Evolutionary conservation across 1,140 invertebrate genomes (phyloP), one percentile per base, ranked within the genome.

Genomic region (Drosophila nigrodunni): DNA sequence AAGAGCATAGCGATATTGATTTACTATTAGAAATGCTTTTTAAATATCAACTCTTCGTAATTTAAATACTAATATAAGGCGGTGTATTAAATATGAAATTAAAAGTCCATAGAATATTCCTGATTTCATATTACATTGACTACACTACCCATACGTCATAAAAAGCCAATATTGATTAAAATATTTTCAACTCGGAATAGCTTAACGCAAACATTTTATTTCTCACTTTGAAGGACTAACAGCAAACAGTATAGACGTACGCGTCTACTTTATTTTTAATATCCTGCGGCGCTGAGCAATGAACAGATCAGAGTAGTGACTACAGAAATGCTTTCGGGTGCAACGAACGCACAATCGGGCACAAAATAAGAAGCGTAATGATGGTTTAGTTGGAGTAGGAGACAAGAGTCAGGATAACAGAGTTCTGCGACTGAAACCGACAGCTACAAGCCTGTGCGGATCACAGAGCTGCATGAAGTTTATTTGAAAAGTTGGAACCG

Each of bases 281-380:
- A 87, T 87, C 72, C 78, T 79, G 79, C 67, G 66, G 70, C 57
- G 64, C 58, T 66, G 72, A 81, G 75, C 74, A 80, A 80, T 75
- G 52, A 35, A 52, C 57, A 50, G 67, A 59, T 69, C 68, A 47
- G 60, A 73, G 62, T 25, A 52, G 41, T 52, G 49, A 72, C 41
- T 73, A 64, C 58, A 62, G 65, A 49, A 64, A 66, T 59, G 55
- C 50, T 72, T 39, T 68, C 64, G 82, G 54, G 83, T 87, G 82
- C 82, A 87, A 87, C 77, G 82, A 88, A 87, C 82, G 82, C 76
- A 71, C 79, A 79, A 79, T 82, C 79, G 74, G 80, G 62, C 76
- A 79, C 64, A 65, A 59, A 57, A 61, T 61, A 13, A 52, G 60
- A 30, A 44, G 34, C 7, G 21, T 13, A 8, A 2, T 37, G 21